Evolutionary conservation across 2,888 invertebrate genomes (phyloP).

Genomic region (Anthrax anthrax): DNA sequence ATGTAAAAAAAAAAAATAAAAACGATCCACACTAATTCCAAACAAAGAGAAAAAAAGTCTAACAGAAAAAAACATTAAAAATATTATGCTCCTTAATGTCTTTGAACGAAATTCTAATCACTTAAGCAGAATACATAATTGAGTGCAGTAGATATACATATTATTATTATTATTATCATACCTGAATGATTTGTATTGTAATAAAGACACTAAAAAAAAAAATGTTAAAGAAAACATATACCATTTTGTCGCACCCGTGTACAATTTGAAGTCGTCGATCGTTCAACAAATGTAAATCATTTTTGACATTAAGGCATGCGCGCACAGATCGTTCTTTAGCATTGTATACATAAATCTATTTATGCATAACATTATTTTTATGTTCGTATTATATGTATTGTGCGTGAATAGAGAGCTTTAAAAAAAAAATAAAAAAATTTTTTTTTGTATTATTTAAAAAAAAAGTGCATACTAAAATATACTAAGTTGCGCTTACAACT

Average conservation of each 20-base stretch:
- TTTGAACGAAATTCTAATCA: conserved; percentile 12
- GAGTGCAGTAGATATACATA: too few relatives aligned
- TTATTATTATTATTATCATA: too few relatives aligned
- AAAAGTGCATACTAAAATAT: too few relatives aligned
- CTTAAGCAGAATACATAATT: conserved; percentile 9
- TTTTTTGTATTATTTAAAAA: too few relatives aligned
- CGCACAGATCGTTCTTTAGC: conserved; percentile 9
- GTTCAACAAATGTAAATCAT: conserved; percentile 14
- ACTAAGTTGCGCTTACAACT: too few relatives aligned
- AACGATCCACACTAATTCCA: neutral
- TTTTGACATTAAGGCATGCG: conserved; percentile 13
- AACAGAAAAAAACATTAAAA: conserved; percentile 6
- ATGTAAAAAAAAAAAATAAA: neutral
- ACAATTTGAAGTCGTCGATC: conserved; percentile 13
- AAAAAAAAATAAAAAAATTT: too few relatives aligned
- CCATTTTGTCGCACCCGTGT: conserved; percentile 11
- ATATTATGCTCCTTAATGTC: conserved; percentile 12
- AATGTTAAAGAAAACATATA: conserved; percentile 8
- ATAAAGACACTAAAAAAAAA: too few relatives aligned
- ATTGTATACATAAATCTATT: too few relatives aligned
- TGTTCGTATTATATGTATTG: too few relatives aligned
- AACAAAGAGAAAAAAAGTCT: neutral
- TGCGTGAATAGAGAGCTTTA: neutral
- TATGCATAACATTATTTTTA: neutral
- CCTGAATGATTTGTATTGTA: too few relatives aligned